Conservation (phyloP, 2,888 invertebrate genomes). For the Melanargia galathea region DNA sequence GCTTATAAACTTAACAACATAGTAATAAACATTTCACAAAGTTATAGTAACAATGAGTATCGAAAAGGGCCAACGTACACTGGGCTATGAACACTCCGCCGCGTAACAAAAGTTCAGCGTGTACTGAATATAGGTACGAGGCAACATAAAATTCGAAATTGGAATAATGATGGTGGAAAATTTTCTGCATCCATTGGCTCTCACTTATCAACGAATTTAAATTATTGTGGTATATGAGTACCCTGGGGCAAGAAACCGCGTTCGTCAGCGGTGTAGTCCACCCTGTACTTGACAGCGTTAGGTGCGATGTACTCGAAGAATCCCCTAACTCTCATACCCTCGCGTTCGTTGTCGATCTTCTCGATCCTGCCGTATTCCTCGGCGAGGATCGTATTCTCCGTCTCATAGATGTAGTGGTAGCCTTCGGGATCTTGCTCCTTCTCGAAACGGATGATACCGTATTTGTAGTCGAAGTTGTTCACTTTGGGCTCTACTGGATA, state of each 20-base stretch:
- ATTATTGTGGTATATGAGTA: slow-evolving; percentile 56
- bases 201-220: not conserved
- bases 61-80: slow-evolving; percentile 3
- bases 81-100: not conserved
- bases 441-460: slow-evolving; percentile 71
- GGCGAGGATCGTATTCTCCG: slow-evolving; percentile 74
- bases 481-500: slow-evolving; percentile 24
- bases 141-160: not conserved
- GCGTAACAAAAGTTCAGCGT: not conserved
- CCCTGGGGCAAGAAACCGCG: slow-evolving; percentile 67
- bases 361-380: slow-evolving; percentile 71
- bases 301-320: slow-evolving; percentile 69
- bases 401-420: slow-evolving; percentile 75
- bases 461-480: slow-evolving; percentile 59
- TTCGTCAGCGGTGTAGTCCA: slow-evolving; percentile 74
- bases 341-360: slow-evolving; percentile 53
- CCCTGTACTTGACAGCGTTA: slow-evolving; percentile 72
- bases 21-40: slow-evolving; percentile 23
- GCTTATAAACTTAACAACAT: slow-evolving; percentile 26
- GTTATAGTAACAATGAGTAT: slow-evolving; percentile 26
- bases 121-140: not conserved
- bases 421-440: slow-evolving; percentile 60
- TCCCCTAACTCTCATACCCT: slow-evolving; percentile 62
- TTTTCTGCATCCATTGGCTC: slow-evolving; percentile 1
- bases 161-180: too few relatives aligned